These are phyloP conservation scores for Rhipidura dahli DNA, from an alignment of 2,113 vertebrate genomes.

Conservation along the genomic window DNA sequence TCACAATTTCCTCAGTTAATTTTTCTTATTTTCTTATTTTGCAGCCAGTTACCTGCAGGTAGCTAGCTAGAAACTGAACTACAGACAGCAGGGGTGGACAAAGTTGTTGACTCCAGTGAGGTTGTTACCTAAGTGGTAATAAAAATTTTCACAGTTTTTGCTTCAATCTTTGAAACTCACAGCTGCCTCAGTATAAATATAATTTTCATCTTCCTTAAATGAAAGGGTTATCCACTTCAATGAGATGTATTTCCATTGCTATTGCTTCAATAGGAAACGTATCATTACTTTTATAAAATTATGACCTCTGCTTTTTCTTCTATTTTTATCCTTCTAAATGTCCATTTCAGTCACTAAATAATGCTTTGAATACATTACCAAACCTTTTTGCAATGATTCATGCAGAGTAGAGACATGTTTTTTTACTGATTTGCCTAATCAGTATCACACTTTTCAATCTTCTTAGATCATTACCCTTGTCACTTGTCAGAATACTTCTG, in stretches of 20 bases:
- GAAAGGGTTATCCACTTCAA: background rate
- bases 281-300: conserved; percentile 9
- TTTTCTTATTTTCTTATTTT: background rate
- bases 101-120: background rate
- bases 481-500: conserved; percentile 31
- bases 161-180: background rate
- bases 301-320: conserved; percentile 22
- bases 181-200: background rate
- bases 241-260: background rate
- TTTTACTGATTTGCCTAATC: conserved; percentile 61
- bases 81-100: background rate
- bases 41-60: background rate
- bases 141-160: background rate
- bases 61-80: background rate
- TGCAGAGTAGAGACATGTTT: conserved; percentile 13
- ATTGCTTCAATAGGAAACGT: background rate
- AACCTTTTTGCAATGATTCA: conserved; percentile 47
- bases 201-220: background rate
- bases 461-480: conserved; percentile 50
- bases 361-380: conserved; percentile 31
- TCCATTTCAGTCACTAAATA: conserved; percentile 18
- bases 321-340: conserved; percentile 56
- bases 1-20: background rate
- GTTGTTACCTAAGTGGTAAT: background rate
- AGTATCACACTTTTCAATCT: conserved; percentile 46